These are phyloP conservation scores for Champsocephalus esox DNA, from an alignment of 2,797 vertebrate species.

Conservation along the genomic window DNA sequence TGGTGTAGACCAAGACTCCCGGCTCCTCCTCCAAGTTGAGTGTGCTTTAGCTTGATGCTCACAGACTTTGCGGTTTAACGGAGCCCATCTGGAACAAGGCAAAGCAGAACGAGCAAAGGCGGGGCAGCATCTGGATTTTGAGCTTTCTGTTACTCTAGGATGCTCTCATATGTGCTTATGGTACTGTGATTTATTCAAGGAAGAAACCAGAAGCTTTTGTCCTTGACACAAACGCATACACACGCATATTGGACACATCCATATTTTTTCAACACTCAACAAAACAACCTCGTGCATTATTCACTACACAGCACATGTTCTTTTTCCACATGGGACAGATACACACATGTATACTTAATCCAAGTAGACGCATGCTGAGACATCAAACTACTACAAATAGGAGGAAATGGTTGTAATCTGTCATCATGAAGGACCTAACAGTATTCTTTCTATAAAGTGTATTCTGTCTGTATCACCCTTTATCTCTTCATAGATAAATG, in stretches of 20 bases:
- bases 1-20: conserved; percentile 29
- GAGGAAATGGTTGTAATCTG: conserved; percentile 7
- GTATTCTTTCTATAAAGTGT: background rate
- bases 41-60: conserved; percentile 39
- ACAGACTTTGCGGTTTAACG: conserved; percentile 40
- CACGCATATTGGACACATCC: conserved; percentile 20
- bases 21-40: conserved; percentile 40
- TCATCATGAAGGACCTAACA: conserved; percentile 29
- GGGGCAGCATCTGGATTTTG: conserved; percentile 48
- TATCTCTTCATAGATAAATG: conserved; percentile 26
- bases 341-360: background rate
- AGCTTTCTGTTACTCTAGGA: conserved; percentile 44
- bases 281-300: conserved; percentile 15
- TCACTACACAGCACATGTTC: conserved; percentile 1
- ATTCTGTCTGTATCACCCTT: background rate
- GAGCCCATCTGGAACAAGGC: conserved; percentile 78
- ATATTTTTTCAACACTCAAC: conserved; percentile 23
- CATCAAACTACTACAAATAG: conserved; percentile 2
- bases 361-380: background rate
- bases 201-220: conserved; percentile 41
- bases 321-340: conserved; percentile 5
- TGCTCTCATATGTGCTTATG: conserved; percentile 46
- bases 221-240: conserved; percentile 18
- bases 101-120: conserved; percentile 48
- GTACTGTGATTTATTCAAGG: conserved; percentile 54